Percentiles rank a stretch among this genome's conserved stretches.
Conservation (phyloP, 2,888 invertebrate genomes). For the Orthonychiurus folsomi region DNA sequence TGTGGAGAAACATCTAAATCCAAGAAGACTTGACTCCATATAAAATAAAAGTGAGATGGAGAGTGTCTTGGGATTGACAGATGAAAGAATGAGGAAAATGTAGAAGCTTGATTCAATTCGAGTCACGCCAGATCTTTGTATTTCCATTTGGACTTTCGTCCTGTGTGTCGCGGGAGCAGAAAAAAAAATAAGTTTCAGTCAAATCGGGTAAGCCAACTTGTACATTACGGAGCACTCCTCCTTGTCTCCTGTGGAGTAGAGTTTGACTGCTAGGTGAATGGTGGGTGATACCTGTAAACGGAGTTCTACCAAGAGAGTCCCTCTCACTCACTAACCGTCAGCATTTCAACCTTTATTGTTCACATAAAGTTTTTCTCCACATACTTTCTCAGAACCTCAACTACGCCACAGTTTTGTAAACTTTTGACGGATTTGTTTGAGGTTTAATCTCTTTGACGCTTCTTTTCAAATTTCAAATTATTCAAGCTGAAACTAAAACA, state of each 20-base stretch:
- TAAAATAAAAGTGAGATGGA: slow-evolving; percentile 7
- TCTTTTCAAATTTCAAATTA: too few species aligned
- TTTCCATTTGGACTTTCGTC: background rate
- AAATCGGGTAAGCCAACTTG: background rate
- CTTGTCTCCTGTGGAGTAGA: background rate
- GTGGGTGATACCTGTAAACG: too few species aligned
- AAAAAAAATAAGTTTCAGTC: background rate
- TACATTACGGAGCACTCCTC: background rate
- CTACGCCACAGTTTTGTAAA: background rate
- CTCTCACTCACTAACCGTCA: too few species aligned
- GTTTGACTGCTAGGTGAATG: background rate
- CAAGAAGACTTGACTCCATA: background rate
- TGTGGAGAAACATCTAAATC: background rate
- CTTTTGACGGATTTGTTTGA: too few species aligned
- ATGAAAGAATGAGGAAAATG: slow-evolving; percentile 11
- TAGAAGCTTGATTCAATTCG: slow-evolving; percentile 11
- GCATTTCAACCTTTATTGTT: background rate
- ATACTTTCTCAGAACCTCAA: slow-evolving; percentile 1
- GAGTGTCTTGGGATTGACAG: slow-evolving; percentile 11
- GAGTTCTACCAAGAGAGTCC: too few species aligned
- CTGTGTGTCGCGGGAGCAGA: background rate
- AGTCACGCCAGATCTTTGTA: slow-evolving; percentile 11
- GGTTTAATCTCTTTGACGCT: too few species aligned
- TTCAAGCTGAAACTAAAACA: too few species aligned
- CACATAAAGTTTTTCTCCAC: background rate